phyloP scores from a whole-genome alignment of 1,140 invertebrate genomes.

The Meloidogyne hapla region DNA sequence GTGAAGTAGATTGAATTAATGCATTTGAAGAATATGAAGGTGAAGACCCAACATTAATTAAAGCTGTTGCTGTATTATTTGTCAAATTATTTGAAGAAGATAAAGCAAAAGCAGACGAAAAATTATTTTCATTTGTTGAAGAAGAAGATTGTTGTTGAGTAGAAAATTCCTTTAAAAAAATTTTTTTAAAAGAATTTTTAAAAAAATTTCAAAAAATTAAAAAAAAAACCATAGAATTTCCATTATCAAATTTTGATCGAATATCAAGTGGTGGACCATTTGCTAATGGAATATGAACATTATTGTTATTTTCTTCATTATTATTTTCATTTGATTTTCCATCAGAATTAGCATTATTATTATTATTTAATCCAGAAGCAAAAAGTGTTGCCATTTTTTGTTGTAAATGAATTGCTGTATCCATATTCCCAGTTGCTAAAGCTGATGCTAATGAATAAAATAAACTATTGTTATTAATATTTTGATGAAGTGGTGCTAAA shows the following conservation, averaged over 20 bases:
- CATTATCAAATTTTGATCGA: constrained; percentile 45
- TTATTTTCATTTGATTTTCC: neutral
- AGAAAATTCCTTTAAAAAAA: constrained; percentile 1
- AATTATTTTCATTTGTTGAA: neutral
- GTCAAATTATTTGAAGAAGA: neutral
- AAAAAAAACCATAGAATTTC: neutral
- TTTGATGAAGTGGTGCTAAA: neutral
- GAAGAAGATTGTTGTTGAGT: constrained; percentile 10
- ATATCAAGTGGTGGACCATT: constrained; percentile 42
- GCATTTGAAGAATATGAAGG: neutral
- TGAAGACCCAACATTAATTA: constrained; percentile 2
- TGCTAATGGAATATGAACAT: constrained; percentile 38
- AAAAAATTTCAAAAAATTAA: neutral
- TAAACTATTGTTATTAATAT: neutral
- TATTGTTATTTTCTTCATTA: constrained; percentile 4
- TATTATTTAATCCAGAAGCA: constrained; percentile 6
- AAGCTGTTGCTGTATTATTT: neutral
- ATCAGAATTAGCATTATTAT: neutral
- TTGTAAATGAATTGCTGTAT: constrained; percentile 14
- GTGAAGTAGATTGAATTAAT: constrained; percentile 2
- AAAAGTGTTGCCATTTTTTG: constrained; percentile 3
- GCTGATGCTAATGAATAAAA: neutral
- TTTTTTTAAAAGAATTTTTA: neutral
- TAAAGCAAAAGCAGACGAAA: neutral
- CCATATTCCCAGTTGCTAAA: neutral